Evolutionary conservation across 2,888 invertebrate species (phyloP), one percentile per base, ranked within the genome.

Genomic region (Glaucopsyche alexis): DNA sequence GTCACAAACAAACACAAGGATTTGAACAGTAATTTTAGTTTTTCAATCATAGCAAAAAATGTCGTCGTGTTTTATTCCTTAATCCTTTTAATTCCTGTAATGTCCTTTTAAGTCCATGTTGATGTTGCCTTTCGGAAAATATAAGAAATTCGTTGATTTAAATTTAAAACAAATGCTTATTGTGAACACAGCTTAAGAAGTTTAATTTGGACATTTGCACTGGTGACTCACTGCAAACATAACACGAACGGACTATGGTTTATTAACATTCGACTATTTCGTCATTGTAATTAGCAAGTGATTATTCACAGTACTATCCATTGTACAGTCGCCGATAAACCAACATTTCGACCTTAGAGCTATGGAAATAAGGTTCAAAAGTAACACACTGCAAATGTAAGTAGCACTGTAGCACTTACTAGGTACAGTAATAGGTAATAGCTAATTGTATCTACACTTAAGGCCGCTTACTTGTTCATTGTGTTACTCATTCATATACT

Each of bases 251-350:
- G 7, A 1, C 7, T 4, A 3, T 11, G 19, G 16, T 55, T 50
- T 50, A 50, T 14, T 19, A 55, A 9, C 55, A 19, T 9, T 19
- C 19, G 55, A 55, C 2, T 52, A 8, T 16, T 55, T 55, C 52
- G 52, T 55, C 52, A 55, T 55, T 16, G 52, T 16, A 55, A 55
- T 55, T 55, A 55, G 52, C 52, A 55, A 19, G 52, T 9, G 50
- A 50, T 50, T 50, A 50, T 6, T 50, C n/a, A 50, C 55, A 16
- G 19, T 16, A 19, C 16, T 19, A 55, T 50, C 2, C 7, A n/a
- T 50, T 2, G 7, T 7, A n/a, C 50, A n/a, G 50, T 50, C 42
- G 1, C 7, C 16, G 8, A 50, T n/a, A 16, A n/a, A n/a, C n/a
- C 50, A 8, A 50, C 7, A 55, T 55, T 52, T 4, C 19, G 16